Evolutionary conservation across 2,797 vertebrate genomes (phyloP).

Genomic region (Clarias laeviceps): DNA sequence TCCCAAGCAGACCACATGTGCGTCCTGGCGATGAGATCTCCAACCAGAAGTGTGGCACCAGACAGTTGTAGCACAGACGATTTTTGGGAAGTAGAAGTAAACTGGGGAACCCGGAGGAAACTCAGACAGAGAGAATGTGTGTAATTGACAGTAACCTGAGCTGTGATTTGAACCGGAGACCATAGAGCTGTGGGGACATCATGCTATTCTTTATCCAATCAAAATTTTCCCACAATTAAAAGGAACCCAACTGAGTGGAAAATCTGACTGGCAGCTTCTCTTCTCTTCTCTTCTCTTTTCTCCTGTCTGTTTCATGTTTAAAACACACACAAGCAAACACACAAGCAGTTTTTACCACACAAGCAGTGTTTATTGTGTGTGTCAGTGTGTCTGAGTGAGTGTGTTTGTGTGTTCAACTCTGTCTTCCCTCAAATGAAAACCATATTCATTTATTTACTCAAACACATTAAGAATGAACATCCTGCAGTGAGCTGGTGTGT

Average conservation of each 20-base stretch:
- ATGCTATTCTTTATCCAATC: not conserved
- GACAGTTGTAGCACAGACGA: too few species aligned
- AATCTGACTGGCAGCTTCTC: not conserved
- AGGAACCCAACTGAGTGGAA: not conserved
- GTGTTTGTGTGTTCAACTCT: constrained; percentile 18
- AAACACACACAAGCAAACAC: not conserved
- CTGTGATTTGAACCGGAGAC: too few species aligned
- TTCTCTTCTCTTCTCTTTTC: not conserved
- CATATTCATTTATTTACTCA: constrained; percentile 41
- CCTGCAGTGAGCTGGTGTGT: constrained; percentile 12
- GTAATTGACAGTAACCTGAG: not conserved
- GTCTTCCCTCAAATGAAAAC: constrained; percentile 34
- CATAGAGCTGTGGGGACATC: not conserved
- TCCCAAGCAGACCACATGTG: too few species aligned
- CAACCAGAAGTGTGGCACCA: too few species aligned
- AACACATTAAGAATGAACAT: constrained; percentile 11
- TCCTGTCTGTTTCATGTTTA: not conserved
- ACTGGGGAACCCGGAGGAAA: not conserved
- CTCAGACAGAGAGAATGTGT: not conserved
- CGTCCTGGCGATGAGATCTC: too few species aligned
- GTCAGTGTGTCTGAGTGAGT: constrained; percentile 12
- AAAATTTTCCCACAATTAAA: not conserved
- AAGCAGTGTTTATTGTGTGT: constrained; percentile 28
- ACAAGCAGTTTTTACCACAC: constrained; percentile 18
- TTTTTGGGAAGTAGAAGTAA: not conserved